phyloP scores from a whole-genome alignment of 1,140 invertebrate species.

The Linepithema humile region DNA sequence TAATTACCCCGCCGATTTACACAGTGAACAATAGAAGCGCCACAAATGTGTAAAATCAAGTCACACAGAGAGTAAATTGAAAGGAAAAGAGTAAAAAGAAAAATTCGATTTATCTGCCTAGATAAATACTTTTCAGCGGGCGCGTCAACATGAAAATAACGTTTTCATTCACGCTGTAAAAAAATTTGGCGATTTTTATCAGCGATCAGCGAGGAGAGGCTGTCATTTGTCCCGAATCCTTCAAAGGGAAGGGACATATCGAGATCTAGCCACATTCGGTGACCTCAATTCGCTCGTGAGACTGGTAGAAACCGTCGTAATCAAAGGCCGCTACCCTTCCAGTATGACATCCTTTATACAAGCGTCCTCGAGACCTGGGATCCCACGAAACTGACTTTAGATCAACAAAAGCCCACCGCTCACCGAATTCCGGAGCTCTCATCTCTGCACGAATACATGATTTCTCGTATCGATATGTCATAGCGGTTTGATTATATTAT shows the following conservation, averaged over 20 bases:
- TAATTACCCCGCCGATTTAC: not conserved
- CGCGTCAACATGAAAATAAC: slow-evolving; percentile 17
- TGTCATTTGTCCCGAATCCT: slow-evolving; percentile 5
- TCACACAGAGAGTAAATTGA: not conserved
- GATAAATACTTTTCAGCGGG: slow-evolving; percentile 21
- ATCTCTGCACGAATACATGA: not conserved
- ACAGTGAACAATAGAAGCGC: not conserved
- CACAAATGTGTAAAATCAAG: not conserved
- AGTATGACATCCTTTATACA: slow-evolving; percentile 42
- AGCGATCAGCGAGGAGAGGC: not conserved
- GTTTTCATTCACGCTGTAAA: slow-evolving; percentile 12
- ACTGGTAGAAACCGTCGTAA: not conserved
- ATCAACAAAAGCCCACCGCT: slow-evolving; percentile 30
- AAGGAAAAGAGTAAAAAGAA: not conserved
- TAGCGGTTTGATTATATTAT: not conserved
- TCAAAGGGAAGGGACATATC: slow-evolving; percentile 40
- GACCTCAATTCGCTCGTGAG: slow-evolving; percentile 34
- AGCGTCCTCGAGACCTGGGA: not conserved
- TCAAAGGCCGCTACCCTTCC: slow-evolving; percentile 38
- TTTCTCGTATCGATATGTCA: not conserved
- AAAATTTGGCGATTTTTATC: slow-evolving; percentile 28
- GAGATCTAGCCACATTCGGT: slow-evolving; percentile 24
- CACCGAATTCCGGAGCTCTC: not conserved
- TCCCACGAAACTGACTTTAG: slow-evolving; percentile 46
- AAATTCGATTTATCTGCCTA: not conserved